A percentile compares a stretch with the other conserved stretches of the same genome.
Conservation (phyloP, 2,797 vertebrate species). For the Sarcophilus harrisii region DNA sequence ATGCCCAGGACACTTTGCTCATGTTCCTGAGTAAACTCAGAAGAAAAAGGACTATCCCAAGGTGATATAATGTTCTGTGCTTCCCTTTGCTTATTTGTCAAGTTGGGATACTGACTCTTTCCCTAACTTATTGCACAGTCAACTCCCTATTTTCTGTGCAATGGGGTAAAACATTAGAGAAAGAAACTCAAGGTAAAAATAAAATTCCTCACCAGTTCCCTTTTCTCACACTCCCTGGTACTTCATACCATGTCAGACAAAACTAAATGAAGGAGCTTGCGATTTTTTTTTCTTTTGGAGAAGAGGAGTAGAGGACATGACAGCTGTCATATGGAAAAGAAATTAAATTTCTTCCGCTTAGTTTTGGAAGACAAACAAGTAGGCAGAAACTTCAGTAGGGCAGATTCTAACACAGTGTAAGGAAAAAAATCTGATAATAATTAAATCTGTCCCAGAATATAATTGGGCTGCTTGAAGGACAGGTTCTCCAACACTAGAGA, state of each 20-base stretch:
- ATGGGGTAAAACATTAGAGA: neutral
- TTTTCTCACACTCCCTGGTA: neutral
- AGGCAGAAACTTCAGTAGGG: neutral
- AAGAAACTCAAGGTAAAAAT: neutral
- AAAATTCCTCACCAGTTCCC: neutral
- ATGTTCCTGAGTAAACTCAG: neutral
- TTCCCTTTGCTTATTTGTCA: neutral
- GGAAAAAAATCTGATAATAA: neutral
- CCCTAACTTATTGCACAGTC: neutral
- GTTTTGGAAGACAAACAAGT: neutral
- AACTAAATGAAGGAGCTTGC: neutral
- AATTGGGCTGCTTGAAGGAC: neutral
- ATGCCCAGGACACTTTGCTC: neutral
- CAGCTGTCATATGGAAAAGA: neutral
- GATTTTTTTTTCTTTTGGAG: neutral
- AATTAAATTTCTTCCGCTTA: neutral
- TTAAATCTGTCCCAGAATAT: neutral
- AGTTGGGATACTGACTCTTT: neutral
- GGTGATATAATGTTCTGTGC: neutral
- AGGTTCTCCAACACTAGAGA: neutral
- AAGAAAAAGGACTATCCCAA: neutral
- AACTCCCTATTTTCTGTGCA: neutral
- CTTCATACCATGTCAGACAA: neutral
- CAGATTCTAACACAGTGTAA: neutral
- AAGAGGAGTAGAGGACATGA: neutral